Evolutionary conservation across 1,140 invertebrate species (phyloP), one percentile per base, ranked within the genome.

Genomic region (Holotrichia oblita): DNA sequence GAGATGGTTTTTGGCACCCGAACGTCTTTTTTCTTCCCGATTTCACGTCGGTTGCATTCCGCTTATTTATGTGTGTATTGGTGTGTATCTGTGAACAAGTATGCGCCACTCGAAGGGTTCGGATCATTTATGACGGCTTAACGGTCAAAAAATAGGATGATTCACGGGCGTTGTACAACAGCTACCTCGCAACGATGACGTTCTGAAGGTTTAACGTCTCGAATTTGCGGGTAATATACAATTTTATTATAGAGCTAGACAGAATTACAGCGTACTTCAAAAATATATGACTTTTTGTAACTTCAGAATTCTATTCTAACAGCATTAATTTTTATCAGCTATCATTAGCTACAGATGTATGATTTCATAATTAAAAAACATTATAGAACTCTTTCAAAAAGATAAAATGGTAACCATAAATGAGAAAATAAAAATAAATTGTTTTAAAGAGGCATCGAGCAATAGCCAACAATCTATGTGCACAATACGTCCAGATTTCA

Each of bases 1-100:
- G 48, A 55, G 48, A 55, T 55, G 48, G 14, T 55, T 55, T 55
- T 55, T 55, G 48, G 48, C 48, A 55, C 14, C 48, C 48, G 48
- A 55, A 55, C 14, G 14, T 17, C 14, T 55, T 6, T n/a, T 55
- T n/a, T 12, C 17, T 55, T 55, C 14, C 48, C 48, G 14, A 17
- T 55, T 55, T 17, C 14, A n/a, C 14, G 48, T 17, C 48, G 48
- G 48, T 55, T 55, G 48, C 12, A 55, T 55, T 55, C 48, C 48
- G 7, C 3, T n/a, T 55, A 55, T 55, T 55, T 55, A 34, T n/a
- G 14, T 17, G 14, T 55, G 14, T 55, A 17, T 55, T 55, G 10
- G 48, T 55, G 48, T n/a, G 48, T 14, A 55, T 17, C 6, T 14
- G 27, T 34, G 27, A 34, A 34, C 27, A 34, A 55, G 14, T 12